Conservation (phyloP, 92 coral and sea anemone species). For the Palythoa heliodiscus region DNA sequence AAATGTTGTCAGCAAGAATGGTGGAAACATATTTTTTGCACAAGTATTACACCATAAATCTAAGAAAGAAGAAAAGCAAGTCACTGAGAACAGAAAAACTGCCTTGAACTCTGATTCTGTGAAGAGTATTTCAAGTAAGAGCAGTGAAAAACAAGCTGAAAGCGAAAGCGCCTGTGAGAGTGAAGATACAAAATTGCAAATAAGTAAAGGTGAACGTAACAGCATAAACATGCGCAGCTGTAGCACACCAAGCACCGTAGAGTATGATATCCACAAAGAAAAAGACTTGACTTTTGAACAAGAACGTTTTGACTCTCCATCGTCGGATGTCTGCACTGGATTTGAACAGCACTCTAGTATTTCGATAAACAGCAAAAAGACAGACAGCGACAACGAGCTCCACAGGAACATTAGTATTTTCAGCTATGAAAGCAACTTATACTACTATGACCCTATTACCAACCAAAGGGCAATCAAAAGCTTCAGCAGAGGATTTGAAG, state of each 20-base stretch:
- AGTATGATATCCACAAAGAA: constrained; percentile 19
- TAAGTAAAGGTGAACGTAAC: background rate
- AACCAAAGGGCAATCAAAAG: constrained; percentile 5
- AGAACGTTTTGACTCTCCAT: background rate
- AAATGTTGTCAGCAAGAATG: background rate
- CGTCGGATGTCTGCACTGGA: no score
- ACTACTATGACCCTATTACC: background rate
- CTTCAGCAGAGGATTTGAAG: background rate
- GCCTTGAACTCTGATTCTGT: background rate
- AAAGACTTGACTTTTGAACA: background rate
- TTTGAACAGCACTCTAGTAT: no score
- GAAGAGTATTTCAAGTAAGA: background rate
- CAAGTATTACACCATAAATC: constrained; percentile 8
- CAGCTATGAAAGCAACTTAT: background rate
- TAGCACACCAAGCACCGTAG: constrained; percentile 39
- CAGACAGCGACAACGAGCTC: background rate
- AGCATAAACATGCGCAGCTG: background rate
- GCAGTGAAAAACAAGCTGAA: background rate
- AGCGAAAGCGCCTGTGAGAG: background rate
- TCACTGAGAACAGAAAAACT: background rate
- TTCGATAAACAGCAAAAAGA: background rate
- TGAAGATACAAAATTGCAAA: background rate
- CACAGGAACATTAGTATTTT: background rate
- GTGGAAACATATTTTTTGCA: constrained; percentile 12
- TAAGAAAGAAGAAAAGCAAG: constrained; percentile 22